phyloP scores from a whole-genome alignment of 2,888 invertebrate species.

The Dendrolimus houi region DNA sequence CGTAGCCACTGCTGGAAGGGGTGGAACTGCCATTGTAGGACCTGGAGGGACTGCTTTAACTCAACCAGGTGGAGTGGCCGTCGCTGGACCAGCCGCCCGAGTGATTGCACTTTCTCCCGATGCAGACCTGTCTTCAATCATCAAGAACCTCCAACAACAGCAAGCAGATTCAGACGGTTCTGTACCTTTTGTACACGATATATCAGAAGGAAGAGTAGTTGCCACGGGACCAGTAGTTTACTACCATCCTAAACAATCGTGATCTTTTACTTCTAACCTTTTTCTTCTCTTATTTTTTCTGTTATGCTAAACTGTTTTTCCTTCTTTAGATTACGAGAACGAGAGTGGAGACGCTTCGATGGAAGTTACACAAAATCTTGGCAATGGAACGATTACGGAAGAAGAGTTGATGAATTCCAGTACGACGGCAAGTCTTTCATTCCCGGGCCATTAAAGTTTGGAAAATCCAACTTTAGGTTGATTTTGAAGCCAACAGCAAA shows the following conservation, averaged over 20 bases:
- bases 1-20: slow-evolving; percentile 86
- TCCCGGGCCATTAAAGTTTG: slow-evolving; percentile 24
- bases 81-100: slow-evolving; percentile 84
- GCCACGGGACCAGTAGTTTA: slow-evolving; percentile 86
- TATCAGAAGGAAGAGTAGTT: slow-evolving; percentile 81
- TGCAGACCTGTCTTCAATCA: slow-evolving; percentile 75
- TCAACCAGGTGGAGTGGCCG: slow-evolving; percentile 84
- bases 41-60: slow-evolving; percentile 86
- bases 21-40: slow-evolving; percentile 88
- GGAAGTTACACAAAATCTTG: slow-evolving; percentile 20
- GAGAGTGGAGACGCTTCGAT: slow-evolving; percentile 28
- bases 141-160: slow-evolving; percentile 50
- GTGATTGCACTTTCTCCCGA: slow-evolving; percentile 80
- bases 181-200: slow-evolving; percentile 57
- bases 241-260: slow-evolving; percentile 66
- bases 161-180: slow-evolving; percentile 48
- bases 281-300: slow-evolving; percentile 13
- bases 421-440: slow-evolving; percentile 45
- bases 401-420: slow-evolving; percentile 35
- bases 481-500: slow-evolving; percentile 79
- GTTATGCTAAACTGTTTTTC: slow-evolving; percentile 28
- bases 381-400: slow-evolving; percentile 19
- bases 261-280: slow-evolving; percentile 26
- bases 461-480: slow-evolving; percentile 36
- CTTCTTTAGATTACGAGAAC: slow-evolving; percentile 52